phyloP scores from a whole-genome alignment of 2,797 vertebrate genomes.

The Neolamprologus multifasciatus region DNA sequence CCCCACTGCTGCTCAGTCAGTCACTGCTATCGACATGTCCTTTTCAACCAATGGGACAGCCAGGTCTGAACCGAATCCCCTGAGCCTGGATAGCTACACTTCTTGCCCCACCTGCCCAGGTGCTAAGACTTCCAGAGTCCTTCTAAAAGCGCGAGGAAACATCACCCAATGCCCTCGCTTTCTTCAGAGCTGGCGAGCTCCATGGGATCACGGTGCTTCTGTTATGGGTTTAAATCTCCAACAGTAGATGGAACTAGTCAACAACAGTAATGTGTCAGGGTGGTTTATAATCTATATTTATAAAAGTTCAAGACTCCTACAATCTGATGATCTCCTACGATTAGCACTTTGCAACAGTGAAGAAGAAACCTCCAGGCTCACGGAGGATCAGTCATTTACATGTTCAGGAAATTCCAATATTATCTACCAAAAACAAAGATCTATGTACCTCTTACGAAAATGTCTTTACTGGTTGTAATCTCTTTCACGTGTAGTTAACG shows the following conservation, averaged over 20 bases:
- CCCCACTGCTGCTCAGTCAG: constrained; percentile 30
- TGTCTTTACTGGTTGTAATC: not conserved
- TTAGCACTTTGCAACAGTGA: not conserved
- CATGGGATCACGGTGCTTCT: not conserved
- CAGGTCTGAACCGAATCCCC: constrained; percentile 3
- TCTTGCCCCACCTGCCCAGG: constrained; percentile 3
- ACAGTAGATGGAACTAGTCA: not conserved
- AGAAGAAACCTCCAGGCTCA: not conserved
- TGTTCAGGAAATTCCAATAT: not conserved
- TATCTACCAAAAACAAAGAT: not conserved
- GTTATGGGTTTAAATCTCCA: not conserved
- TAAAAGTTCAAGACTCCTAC: not conserved
- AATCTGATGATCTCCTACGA: not conserved
- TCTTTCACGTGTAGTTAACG: not conserved
- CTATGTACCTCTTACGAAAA: not conserved
- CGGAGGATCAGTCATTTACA: not conserved
- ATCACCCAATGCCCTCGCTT: not conserved
- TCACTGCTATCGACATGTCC: constrained; percentile 31
- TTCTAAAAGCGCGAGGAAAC: constrained; percentile 15
- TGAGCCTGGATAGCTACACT: constrained; percentile 24
- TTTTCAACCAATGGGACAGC: constrained; percentile 38
- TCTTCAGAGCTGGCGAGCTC: not conserved
- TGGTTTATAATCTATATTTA: not conserved
- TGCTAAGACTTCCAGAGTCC: constrained; percentile 40
- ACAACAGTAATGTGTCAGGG: not conserved